Evolutionary conservation across 2,797 vertebrate species (phyloP).

Genomic region (Rhinogobio ventralis): DNA sequence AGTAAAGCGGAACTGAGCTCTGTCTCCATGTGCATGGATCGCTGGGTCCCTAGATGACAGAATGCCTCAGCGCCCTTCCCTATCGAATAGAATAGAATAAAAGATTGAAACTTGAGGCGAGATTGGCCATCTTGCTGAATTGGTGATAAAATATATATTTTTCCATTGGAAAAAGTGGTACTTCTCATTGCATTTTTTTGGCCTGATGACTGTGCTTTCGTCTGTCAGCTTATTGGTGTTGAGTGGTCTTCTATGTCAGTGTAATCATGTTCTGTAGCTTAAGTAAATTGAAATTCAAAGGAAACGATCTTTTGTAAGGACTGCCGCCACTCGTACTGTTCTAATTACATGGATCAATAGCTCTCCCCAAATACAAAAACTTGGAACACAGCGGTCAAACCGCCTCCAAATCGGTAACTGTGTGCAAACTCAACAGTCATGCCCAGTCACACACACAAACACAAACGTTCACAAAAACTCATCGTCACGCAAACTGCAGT

Average conservation of each 20-base stretch:
- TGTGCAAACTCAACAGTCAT: conserved; percentile 30
- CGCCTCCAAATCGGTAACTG: conserved; percentile 14
- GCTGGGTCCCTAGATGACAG: conserved; percentile 74
- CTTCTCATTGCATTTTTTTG: conserved; percentile 42
- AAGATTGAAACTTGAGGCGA: conserved; percentile 62
- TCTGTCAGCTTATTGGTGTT: conserved; percentile 27
- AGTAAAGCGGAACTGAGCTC: conserved; percentile 75
- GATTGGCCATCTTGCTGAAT: conserved; percentile 64
- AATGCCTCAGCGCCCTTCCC: conserved; percentile 70
- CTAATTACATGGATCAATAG: conserved; percentile 50
- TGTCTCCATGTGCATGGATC: conserved; percentile 62
- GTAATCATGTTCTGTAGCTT: conserved; percentile 38
- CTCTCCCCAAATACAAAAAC: conserved; percentile 22
- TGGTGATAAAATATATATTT: conserved; percentile 62
- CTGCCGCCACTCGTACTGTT: conserved; percentile 27
- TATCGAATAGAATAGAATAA: conserved; percentile 70
- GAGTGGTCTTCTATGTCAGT: conserved; percentile 40
- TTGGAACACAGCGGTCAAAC: conserved; percentile 37
- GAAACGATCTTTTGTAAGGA: conserved; percentile 32
- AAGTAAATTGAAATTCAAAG: conserved; percentile 50
- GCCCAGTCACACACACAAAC: conserved; percentile 25
- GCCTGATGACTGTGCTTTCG: conserved; percentile 27
- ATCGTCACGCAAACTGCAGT: conserved; percentile 19
- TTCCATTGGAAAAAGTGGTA: conserved; percentile 48
- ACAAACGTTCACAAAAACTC: conserved; percentile 21